phyloP scores from a whole-genome alignment of 2,797 vertebrate genomes.

The Aphelocoma californica region DNA sequence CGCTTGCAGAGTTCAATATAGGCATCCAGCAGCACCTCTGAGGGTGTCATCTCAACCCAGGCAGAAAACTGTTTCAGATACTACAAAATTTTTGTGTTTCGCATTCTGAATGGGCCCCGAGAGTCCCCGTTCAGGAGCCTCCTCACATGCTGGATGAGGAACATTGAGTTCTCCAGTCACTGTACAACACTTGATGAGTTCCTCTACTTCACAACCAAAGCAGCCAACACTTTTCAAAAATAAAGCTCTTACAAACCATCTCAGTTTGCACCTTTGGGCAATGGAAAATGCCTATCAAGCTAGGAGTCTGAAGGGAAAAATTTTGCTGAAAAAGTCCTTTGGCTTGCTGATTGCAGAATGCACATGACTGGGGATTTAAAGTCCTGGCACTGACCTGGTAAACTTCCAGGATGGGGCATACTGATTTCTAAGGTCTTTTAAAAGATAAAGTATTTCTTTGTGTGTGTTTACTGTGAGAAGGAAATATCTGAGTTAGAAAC shows the following conservation, averaged over 20 bases:
- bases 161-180: background rate
- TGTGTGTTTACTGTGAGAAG: background rate
- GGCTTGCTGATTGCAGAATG: background rate
- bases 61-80: background rate
- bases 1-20: background rate
- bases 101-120: accelerated
- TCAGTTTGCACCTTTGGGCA: background rate
- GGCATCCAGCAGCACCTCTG: background rate
- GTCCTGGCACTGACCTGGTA: background rate
- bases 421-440: background rate
- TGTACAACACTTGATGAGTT: background rate
- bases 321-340: background rate
- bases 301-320: background rate
- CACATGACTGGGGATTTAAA: background rate
- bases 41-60: background rate
- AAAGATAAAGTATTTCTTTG: background rate
- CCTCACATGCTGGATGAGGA: accelerated
- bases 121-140: accelerated
- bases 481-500: background rate
- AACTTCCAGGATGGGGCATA: background rate
- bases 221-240: background rate
- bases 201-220: background rate
- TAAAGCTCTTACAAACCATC: background rate
- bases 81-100: background rate
- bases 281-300: background rate